phyloP scores from a whole-genome alignment of 2,888 invertebrate species.

The Sylvicola fuscatus region DNA sequence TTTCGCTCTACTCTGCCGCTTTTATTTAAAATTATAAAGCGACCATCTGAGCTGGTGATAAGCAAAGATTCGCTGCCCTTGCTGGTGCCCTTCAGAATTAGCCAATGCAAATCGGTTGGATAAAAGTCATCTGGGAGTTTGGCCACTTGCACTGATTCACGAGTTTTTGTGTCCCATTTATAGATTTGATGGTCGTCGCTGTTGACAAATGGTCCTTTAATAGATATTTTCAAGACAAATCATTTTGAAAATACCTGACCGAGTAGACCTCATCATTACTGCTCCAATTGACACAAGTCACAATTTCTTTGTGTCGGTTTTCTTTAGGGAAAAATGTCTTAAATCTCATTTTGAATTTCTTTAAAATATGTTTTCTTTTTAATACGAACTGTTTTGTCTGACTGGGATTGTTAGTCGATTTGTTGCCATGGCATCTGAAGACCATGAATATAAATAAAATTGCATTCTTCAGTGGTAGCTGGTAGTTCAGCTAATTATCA shows the following conservation, averaged over 20 bases:
- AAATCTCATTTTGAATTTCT: too few species aligned
- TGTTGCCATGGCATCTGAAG: too few species aligned
- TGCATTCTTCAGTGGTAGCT: too few species aligned
- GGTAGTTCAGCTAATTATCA: too few species aligned
- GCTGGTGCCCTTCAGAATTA: constrained; percentile 16
- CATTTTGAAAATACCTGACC: constrained; percentile 40
- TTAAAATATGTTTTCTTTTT: too few species aligned
- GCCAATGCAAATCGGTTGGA: constrained; percentile 81
- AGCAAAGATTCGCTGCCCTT: constrained; percentile 50
- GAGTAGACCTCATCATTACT: constrained; percentile 86
- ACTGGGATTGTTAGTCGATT: too few species aligned
- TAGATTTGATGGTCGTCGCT: constrained; percentile 86
- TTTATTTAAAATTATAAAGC: constrained; percentile 70
- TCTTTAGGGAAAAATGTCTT: too few species aligned
- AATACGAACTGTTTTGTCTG: too few species aligned
- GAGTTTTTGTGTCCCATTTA: constrained; percentile 70
- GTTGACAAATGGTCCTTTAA: constrained; percentile 11
- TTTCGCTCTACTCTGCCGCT: constrained; percentile 83
- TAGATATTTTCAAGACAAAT: constrained; percentile 5
- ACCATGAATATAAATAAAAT: too few species aligned
- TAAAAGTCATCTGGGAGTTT: constrained; percentile 66
- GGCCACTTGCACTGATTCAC: constrained; percentile 53
- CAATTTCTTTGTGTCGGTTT: constrained; percentile 33
- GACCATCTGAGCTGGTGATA: constrained; percentile 74
- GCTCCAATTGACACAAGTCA: constrained; percentile 85